Percentiles rank a stretch among this genome's conserved stretches.
These are phyloP conservation scores for Mythimna albipuncta DNA, from an alignment of 2,888 invertebrate genomes.

Conservation along the genomic window DNA sequence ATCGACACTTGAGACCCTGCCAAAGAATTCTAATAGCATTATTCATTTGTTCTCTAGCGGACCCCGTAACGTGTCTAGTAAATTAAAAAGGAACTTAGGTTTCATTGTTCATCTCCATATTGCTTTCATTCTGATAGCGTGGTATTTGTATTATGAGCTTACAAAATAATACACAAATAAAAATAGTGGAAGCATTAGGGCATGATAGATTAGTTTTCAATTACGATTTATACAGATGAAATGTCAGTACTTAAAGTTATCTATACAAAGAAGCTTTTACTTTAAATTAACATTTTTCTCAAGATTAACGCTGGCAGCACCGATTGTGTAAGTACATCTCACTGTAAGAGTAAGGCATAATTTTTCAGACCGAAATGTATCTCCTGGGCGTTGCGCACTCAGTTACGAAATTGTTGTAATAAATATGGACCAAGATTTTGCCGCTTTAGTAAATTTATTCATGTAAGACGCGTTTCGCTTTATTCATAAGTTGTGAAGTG, in stretches of 20 bases:
- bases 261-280: conserved; percentile 15
- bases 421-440: conserved; percentile 55
- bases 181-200: not conserved
- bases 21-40: conserved; percentile 42
- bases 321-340: conserved; percentile 43
- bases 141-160: not conserved
- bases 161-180: not conserved
- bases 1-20: conserved; percentile 39
- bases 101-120: not conserved
- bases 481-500: conserved; percentile 61
- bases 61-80: conserved; percentile 9
- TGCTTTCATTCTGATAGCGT: not conserved
- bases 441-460: conserved; percentile 59
- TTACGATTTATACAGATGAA: not conserved
- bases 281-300: conserved; percentile 5
- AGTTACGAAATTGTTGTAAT: conserved; percentile 61
- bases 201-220: not conserved
- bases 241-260: too few species aligned
- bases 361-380: conserved; percentile 56
- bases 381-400: conserved; percentile 58
- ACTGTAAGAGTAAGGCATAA: conserved; percentile 37
- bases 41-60: conserved; percentile 30
- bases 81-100: not conserved
- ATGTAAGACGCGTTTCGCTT: conserved; percentile 56
- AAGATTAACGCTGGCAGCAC: conserved; percentile 17